Percentiles rank a stretch among this genome's conserved stretches.
Conservation (phyloP, 2,888 invertebrate genomes). For the Oxytorus armatus region DNA sequence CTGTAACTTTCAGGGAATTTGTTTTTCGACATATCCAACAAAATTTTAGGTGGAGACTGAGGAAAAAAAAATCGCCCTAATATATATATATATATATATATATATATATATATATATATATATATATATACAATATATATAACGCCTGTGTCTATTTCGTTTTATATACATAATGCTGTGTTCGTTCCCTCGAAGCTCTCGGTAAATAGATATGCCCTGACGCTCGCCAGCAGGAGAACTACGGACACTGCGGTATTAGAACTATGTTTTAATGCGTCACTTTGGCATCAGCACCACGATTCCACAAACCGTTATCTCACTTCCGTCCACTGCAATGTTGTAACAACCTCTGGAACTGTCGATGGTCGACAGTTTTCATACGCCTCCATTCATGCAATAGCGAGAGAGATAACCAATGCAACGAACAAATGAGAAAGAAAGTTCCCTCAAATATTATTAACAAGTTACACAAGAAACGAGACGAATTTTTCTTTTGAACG, state of each 20-base stretch:
- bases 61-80: too few species aligned
- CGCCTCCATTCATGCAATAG: too few species aligned
- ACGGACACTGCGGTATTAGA: slow-evolving; percentile 64
- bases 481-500: too few species aligned
- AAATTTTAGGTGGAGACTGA: too few species aligned
- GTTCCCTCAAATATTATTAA: too few species aligned
- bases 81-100: too few species aligned
- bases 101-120: neutral
- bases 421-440: too few species aligned
- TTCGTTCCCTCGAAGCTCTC: slow-evolving; percentile 27
- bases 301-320: slow-evolving; percentile 44
- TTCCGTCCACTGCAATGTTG: slow-evolving; percentile 39
- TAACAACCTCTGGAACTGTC: slow-evolving; percentile 14
- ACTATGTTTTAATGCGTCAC: slow-evolving; percentile 68
- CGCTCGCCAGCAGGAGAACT: slow-evolving; percentile 48
- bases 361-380: slow-evolving; percentile 15
- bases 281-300: slow-evolving; percentile 53
- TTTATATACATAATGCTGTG: neutral
- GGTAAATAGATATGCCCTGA: slow-evolving; percentile 59
- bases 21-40: too few species aligned
- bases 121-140: neutral
- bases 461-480: too few species aligned
- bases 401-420: too few species aligned
- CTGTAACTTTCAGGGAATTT: too few species aligned
- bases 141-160: neutral